Conservation (phyloP, 2,888 invertebrate genomes). For the Oscheius sp. region DNA sequence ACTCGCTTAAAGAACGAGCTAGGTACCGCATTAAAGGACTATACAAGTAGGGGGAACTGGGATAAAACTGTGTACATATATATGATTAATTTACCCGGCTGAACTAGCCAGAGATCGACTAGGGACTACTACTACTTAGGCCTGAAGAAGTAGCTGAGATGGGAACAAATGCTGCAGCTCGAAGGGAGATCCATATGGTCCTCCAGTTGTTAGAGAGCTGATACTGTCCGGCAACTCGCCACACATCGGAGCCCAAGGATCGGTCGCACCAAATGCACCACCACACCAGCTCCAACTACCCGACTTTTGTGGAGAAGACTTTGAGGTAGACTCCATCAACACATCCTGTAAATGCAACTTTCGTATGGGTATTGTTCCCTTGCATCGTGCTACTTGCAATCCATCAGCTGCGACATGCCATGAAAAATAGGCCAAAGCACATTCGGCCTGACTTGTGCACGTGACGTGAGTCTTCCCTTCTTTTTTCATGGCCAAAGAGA, state of each 20-base stretch:
- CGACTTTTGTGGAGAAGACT: slow-evolving; percentile 5
- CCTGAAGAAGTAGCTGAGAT: slow-evolving; percentile 48
- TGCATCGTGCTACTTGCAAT: too few species aligned
- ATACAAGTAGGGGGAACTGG: not conserved
- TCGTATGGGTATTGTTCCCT: not conserved
- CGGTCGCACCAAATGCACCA: slow-evolving; percentile 5
- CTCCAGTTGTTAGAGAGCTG: slow-evolving; percentile 19
- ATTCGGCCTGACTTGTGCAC: slow-evolving; percentile 7
- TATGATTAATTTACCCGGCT: slow-evolving; percentile 14
- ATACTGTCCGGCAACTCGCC: slow-evolving; percentile 31
- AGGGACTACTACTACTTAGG: slow-evolving; percentile 35
- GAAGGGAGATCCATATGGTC: slow-evolving; percentile 39
- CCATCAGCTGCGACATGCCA: too few species aligned
- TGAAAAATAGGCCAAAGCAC: slow-evolving; percentile 16
- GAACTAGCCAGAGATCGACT: slow-evolving; percentile 26
- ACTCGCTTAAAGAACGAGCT: slow-evolving; percentile 10
- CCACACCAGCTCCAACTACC: slow-evolving; percentile 24
- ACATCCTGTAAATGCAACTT: slow-evolving; percentile 1
- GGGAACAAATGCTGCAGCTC: slow-evolving; percentile 48
- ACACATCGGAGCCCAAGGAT: slow-evolving; percentile 36
- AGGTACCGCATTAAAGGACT: slow-evolving; percentile 3
- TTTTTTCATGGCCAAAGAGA: slow-evolving; percentile 15
- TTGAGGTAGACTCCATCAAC: slow-evolving; percentile 20
- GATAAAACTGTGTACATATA: slow-evolving; percentile 11
- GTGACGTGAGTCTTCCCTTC: slow-evolving; percentile 17